Evolutionary conservation across 2,797 vertebrate genomes (phyloP).

Genomic region (Aldrovandia affinis): DNA sequence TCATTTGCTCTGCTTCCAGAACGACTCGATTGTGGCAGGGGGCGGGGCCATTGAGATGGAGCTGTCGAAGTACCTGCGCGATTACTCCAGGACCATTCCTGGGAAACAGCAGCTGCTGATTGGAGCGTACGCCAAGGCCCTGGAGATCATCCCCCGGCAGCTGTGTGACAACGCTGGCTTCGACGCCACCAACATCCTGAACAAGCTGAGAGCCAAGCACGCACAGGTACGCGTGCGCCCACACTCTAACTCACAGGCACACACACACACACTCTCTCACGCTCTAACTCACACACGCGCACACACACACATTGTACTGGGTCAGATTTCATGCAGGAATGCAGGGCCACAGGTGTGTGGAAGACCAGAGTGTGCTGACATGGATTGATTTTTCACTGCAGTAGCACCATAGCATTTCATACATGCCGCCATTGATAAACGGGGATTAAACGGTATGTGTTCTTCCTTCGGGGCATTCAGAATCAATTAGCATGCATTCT

Average conservation of each 20-base stretch:
- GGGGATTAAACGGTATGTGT: background rate
- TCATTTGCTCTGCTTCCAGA: conserved; percentile 70
- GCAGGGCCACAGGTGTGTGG: background rate
- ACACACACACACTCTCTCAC: background rate
- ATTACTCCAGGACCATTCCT: conserved; percentile 95
- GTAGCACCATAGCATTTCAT: background rate
- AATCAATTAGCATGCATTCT: too few relatives aligned
- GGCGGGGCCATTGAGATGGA: conserved; percentile 99
- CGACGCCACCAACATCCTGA: conserved; percentile 97
- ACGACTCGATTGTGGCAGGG: conserved; percentile 91
- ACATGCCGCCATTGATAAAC: background rate
- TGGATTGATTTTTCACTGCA: background rate
- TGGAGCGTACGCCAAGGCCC: conserved; percentile 93
- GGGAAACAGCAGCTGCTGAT: conserved; percentile 98
- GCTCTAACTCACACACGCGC: too few relatives aligned
- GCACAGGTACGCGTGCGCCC: conserved; percentile 71
- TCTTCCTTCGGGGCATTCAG: too few relatives aligned
- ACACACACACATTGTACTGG: background rate
- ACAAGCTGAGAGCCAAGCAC: conserved; percentile 93
- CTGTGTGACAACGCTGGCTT: conserved; percentile 98
- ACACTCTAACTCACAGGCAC: too few relatives aligned
- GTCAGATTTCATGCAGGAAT: background rate
- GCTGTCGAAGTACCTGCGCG: conserved; percentile 90
- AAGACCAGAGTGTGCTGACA: background rate
- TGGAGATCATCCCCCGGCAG: conserved; percentile 96